These are phyloP conservation scores for Distichodus sexfasciatus DNA, from an alignment of 2,797 vertebrate genomes.

Conservation along the genomic window DNA sequence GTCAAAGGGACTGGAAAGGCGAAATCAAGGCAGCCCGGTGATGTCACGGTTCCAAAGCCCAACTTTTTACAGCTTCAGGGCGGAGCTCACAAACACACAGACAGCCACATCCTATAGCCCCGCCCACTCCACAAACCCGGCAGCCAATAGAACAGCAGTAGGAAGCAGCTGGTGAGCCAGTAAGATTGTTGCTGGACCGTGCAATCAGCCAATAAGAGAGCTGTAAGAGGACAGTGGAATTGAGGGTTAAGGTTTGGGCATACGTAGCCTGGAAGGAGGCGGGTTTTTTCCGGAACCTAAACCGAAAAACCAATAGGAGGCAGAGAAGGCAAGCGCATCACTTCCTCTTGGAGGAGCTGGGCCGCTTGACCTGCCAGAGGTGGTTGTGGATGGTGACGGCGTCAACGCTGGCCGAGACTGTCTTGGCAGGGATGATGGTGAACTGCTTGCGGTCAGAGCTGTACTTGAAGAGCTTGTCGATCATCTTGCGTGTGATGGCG, in stretches of 20 bases:
- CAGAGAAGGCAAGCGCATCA: conserved; percentile 22
- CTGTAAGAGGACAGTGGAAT: neutral
- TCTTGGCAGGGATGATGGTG: conserved; percentile 83
- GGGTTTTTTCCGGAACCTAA: conserved; percentile 5
- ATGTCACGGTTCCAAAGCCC: conserved; percentile 6
- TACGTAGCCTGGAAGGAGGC: neutral
- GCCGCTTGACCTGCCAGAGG: conserved; percentile 85
- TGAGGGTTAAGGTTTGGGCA: no score
- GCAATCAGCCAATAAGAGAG: conserved; percentile 22
- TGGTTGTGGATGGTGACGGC: conserved; percentile 85
- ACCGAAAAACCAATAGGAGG: conserved; percentile 19
- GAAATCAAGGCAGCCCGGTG: conserved; percentile 38
- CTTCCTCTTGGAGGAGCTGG: conserved; percentile 82
- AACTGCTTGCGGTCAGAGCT: conserved; percentile 89
- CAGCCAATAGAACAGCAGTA: neutral
- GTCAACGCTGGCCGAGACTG: conserved; percentile 85
- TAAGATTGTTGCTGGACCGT: conserved; percentile 1
- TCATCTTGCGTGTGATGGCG: conserved; percentile 84
- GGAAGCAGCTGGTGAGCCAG: conserved; percentile 4
- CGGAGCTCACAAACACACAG: neutral
- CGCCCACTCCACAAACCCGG: neutral
- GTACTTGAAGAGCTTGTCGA: conserved; percentile 87
- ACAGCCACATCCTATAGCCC: neutral
- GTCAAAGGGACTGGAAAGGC: neutral
- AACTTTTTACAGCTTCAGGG: neutral